These are phyloP conservation scores for Xiphophorus birchmanni DNA, from an alignment of 2,797 vertebrate genomes.

Conservation along the genomic window DNA sequence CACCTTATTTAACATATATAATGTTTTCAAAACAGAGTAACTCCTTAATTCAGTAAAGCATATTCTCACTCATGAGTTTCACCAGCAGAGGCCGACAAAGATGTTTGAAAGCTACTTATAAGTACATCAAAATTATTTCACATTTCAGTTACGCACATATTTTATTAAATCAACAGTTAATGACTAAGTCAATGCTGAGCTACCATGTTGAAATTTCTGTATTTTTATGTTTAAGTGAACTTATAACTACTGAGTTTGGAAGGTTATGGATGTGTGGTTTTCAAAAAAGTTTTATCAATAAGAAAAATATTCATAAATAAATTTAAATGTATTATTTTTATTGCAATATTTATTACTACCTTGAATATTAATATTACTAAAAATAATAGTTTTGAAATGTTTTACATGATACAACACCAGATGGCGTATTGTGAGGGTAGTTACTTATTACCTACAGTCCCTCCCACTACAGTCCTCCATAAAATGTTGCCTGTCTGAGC, in stretches of 20 bases:
- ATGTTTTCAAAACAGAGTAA: neutral
- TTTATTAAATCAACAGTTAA: neutral
- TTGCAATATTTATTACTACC: neutral
- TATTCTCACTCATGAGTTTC: neutral
- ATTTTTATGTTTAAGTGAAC: neutral
- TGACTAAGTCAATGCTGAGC: neutral
- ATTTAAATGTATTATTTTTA: neutral
- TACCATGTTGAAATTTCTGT: neutral
- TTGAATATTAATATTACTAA: neutral
- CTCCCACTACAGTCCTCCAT: neutral
- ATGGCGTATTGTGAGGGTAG: neutral
- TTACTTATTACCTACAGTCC: neutral
- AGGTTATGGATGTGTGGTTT: neutral
- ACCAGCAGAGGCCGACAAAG: neutral
- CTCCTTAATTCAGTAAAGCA: no score
- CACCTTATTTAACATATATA: neutral
- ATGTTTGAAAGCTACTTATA: neutral
- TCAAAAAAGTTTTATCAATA: neutral
- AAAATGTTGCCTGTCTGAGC: neutral
- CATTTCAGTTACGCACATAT: neutral
- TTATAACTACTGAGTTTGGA: neutral
- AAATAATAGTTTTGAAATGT: neutral
- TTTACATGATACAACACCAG: neutral
- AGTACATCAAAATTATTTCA: neutral
- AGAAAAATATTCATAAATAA: neutral